Base-by-base conservation (phyloP, 2,888 invertebrate species). In the Amiota mariae region DNA sequence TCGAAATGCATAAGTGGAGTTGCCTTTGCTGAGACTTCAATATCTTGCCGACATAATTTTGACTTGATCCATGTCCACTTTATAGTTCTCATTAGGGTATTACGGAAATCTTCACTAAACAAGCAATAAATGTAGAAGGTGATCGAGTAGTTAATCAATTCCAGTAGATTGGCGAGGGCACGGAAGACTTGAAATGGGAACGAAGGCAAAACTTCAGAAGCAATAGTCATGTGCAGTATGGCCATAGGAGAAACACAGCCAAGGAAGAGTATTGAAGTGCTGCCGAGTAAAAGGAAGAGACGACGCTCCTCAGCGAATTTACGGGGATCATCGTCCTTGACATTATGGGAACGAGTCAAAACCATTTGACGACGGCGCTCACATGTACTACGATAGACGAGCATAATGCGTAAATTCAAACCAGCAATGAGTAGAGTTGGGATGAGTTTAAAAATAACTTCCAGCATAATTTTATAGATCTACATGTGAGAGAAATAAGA, bases 111-210 rank as follows among this genome's bases (percentile, higher is more conserved):
- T 83, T 94, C 93, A 78, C 94, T 94, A 88, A 95, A 94, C 75
- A 94, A 91, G 87, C 94, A 95, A 90, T 95, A 95, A 76, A 95
- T 94, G 88, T 95, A 94, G 90, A 95, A 95, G 54, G 95, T 95
- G 77, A 94, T 92, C 49, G 95, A 94, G 88, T 95, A 95, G 89
- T 95, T 95, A 79, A 93, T 92, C 67, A 95, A 91, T 90, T 95
- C 95, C 86, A 95, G 90, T 49, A 95, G 91, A 89, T 95, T 95
- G 73, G 94, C 94, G 68, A 94, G 87, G 0, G 94, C 93, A 15
- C 94, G 92, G 84, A 94, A 94, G 61, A 94, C 92, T 91, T 94
- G 93, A 87, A 93, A 94, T 56, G 93, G 91, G 85, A 92, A 93
- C 79, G 91, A 91, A 57, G 91, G 91, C 79, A 93, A 89, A 83